A percentile compares a stretch with the other conserved stretches of the same genome.
Conservation (phyloP, 2,888 invertebrate species). For the Digitonthophagus gazella region DNA sequence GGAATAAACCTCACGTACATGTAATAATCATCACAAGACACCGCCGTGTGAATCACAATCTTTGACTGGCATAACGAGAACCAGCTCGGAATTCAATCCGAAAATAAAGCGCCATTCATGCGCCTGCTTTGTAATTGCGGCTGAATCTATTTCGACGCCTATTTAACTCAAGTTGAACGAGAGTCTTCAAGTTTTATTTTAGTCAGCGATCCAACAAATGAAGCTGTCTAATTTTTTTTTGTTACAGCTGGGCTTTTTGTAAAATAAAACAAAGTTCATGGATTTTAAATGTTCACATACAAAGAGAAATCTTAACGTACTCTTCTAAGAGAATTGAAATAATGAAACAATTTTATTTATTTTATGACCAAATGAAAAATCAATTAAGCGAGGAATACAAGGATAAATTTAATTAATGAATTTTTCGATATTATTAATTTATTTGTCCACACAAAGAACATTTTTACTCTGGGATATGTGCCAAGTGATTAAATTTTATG, state of each 20-base stretch:
- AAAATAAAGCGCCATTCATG: background rate
- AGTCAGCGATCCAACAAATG: background rate
- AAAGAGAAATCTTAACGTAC: background rate
- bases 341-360: no score
- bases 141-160: background rate
- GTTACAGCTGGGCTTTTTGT: no score
- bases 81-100: background rate
- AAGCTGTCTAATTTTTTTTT: background rate
- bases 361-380: no score
- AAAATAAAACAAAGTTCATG: background rate
- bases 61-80: background rate
- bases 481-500: no score
- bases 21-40: background rate
- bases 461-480: no score
- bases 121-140: background rate
- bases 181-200: background rate
- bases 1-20: background rate
- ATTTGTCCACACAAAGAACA: no score
- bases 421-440: no score
- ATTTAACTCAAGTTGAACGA: background rate
- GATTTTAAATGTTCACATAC: background rate
- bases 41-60: background rate
- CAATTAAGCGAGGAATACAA: no score
- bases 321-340: no score
- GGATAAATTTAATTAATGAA: no score